Evolutionary conservation across 2,113 vertebrate genomes (phyloP), one percentile per base, ranked within the genome.

Genomic region (Rhinopomastus cyanomelas): DNA sequence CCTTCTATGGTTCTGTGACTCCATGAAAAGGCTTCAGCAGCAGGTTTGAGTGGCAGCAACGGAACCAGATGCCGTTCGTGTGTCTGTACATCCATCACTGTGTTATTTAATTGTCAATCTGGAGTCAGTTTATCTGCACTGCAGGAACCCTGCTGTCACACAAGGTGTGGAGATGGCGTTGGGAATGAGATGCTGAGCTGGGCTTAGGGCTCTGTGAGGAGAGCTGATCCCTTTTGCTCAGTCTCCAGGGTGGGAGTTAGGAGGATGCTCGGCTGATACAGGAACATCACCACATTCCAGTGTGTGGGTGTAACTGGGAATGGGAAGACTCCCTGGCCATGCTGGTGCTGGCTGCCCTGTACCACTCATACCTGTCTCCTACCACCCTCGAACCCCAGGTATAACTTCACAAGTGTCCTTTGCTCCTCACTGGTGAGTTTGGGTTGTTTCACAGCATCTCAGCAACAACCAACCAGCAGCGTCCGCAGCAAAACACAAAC

Each of bases 81-180:
- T 37, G 25, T 68, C 52, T 20, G 53, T 25, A 32, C 13, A 1
- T 10, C 81, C 27, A 0, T 10, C 37, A 1, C 57, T 11, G 36
- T 0, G 0, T 30, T 46, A 5, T 30, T 64, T 20, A 11, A 5
- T 23, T 29, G 2, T 16, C 26, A 1, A 11, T 34, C 29, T 25
- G 14, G n/a, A 5, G 23, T 4, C 21, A 15, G 55, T 23, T 57
- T 27, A 1, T 2, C 8, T 7, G 23, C 39, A 0, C 36, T 2
- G 37, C 10, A 13, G 75, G 61, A 60, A 51, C 11, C 39, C 55
- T 22, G 1, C 49, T 60, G 2, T 29, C 39, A 2, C 55, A 17
- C 13, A 2, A 1, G 8, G 55, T 1, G 4, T 1, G 29, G 25
- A 39, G 27, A 4, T 4, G 37, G 23, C n/a, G 16, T 1, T 0